Evolutionary conservation across 2,113 vertebrate species (phyloP).

Genomic region (Microcebus griseorufus): DNA sequence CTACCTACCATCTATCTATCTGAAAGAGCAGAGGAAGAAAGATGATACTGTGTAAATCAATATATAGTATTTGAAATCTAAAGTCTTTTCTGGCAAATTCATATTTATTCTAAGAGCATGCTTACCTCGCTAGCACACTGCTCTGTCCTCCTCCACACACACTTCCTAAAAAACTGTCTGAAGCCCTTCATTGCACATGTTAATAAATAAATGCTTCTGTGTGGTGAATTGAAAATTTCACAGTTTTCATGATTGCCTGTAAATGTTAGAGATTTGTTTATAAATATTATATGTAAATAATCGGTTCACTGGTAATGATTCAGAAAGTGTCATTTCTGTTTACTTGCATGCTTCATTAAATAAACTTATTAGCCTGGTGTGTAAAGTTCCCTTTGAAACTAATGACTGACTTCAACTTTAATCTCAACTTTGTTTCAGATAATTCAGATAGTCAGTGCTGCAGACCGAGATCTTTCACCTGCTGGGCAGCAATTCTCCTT

Average conservation of each 20-base stretch:
- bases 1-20: not conserved
- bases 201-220: not conserved
- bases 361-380: not conserved
- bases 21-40: not conserved
- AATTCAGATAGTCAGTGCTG: slow-evolving; percentile 93
- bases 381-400: slow-evolving; percentile 37
- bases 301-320: not conserved
- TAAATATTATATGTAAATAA: slow-evolving; percentile 38
- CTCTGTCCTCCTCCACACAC: too few species aligned
- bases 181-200: not conserved
- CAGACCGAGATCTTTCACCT: slow-evolving; percentile 93
- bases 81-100: not conserved
- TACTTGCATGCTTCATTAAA: not conserved
- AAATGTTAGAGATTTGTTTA: not conserved
- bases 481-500: slow-evolving; percentile 95
- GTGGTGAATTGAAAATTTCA: not conserved
- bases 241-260: not conserved
- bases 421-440: slow-evolving; percentile 88
- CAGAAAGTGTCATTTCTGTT: not conserved
- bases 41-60: not conserved
- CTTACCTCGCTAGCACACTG: rapidly evolving
- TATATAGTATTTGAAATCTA: not conserved
- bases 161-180: not conserved
- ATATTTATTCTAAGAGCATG: not conserved
- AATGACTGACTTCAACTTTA: slow-evolving; percentile 54